phyloP scores from a whole-genome alignment of 2,888 invertebrate species.

The Drosophila cognata region DNA sequence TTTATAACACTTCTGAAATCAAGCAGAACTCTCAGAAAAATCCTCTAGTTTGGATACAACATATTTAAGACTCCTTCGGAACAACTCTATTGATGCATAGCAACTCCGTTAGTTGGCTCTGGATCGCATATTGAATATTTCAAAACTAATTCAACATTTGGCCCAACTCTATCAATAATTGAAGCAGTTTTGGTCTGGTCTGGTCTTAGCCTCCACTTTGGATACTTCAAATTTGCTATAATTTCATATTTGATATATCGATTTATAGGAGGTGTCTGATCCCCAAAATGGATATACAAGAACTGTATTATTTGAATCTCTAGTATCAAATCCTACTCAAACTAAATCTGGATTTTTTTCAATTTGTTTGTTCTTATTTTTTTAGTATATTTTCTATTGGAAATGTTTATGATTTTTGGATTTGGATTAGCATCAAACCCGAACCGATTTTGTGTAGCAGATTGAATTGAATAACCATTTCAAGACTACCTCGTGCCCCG shows the following conservation, averaged over 20 bases:
- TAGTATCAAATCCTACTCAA: background rate
- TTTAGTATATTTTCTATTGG: no score
- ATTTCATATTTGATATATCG: background rate
- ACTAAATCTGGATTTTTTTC: no score
- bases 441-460: no score
- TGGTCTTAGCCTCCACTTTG: background rate
- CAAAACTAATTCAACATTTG: background rate
- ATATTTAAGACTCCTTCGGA: background rate
- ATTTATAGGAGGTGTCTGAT: background rate
- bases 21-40: background rate
- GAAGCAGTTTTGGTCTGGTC: background rate
- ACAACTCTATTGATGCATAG: background rate
- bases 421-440: no score
- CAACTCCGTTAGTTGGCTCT: background rate
- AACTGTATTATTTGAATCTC: background rate
- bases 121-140: background rate
- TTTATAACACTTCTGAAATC: background rate
- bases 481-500: background rate
- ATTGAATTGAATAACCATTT: no score
- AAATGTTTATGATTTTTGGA: no score
- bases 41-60: no score
- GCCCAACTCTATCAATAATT: background rate
- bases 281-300: background rate
- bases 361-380: no score
- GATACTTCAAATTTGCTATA: no score